Base-by-base conservation (phyloP, 2,888 invertebrate genomes). In the Eupithecia dodoneata region DNA sequence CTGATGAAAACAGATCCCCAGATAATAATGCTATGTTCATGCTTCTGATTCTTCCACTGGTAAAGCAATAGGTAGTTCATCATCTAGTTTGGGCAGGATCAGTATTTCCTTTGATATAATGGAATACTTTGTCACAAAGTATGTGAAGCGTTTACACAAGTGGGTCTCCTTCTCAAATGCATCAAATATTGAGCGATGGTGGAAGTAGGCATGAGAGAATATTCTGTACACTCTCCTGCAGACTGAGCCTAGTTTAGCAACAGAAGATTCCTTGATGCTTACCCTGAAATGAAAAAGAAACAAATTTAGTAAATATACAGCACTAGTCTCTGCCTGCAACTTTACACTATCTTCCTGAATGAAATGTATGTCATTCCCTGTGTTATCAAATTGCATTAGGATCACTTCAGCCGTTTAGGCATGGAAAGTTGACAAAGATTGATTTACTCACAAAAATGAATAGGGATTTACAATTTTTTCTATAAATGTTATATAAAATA, bases 161-260 rank as follows among this genome's bases (percentile, higher is more conserved):
- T 97, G 98, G 45, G 99, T 99, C 93, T 99, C 98, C 87, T 97
- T 97, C 96, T 99, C 99, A 95, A 99, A 99, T 84, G 99, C 98
- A 95, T 99, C 99, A 95, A 99, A 99, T 91, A 99, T 97, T 84
- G 97, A 96, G 85, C 98, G 96, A 93, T 99, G 99, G 94, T 99
- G 99, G 93, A 99, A 99, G 93, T 99, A 99, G 52, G 99, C 99
- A 95, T 99, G 99, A 72, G 99, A 99, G 94, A 99, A 99, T 91
- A 99, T 99, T 95, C 99, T 97, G 93, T 99, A 99, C 2, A 99
- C 99, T 86, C 99, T 96, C 86, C 99, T 97, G 93, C 99, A 99
- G 12, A 99, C 99, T 67, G 99, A 99, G 73, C 99, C 99, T 86
- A 99, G 95, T 95, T 99, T 99, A 73, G 99, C 98, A 82, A 99